Evolutionary conservation across 1,140 invertebrate species (phyloP), one percentile per base, ranked within the genome.

Genomic region (Nasonia giraulti): DNA sequence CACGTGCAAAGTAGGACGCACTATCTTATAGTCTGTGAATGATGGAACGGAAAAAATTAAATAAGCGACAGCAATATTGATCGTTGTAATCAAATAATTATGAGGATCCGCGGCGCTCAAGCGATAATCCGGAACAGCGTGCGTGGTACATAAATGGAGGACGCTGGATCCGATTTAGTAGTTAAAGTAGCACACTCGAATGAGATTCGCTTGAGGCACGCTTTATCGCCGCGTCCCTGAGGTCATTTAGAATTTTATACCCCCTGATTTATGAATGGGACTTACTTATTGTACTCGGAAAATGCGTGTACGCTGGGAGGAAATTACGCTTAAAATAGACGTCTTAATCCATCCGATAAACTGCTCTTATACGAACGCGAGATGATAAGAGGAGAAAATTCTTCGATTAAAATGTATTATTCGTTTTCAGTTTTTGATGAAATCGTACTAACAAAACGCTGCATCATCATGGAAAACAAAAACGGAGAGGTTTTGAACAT

Each of bases 401-500:
- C 17, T 62, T 17, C 0, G n/a, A 5, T 6, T n/a, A n/a, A 62
- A n/a, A n/a, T 62, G n/a, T n/a, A 20, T 62, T n/a, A 7, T 44
- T 75, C 23, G 14, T 47, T 82, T 75, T 82, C 31, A 81, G 80
- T 33, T 75, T 23, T 50, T 50, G n/a, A 40, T 20, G 37, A 27
- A 77, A 77, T 55, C 7, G 0, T 1, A 50, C 8, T 40, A n/a
- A 27, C 75, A 11, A 17, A 31, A 17, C 5, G 20, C 23, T 6
- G 1, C 8, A 12, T 47, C 33, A 85, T 23, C 17, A 92, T 92
- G 90, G 89, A 89, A 37, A 88, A 89, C 50, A 88, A 89, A 27
- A 90, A 90, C 85, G 89, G 88, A 79, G 90, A 91, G 83, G 86
- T 85, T 47, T 85, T 92, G 33, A 91, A 88, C 40, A 88, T 92